Evolutionary conservation across 1,140 invertebrate genomes (phyloP).

Genomic region (Dinoponera quadriceps): DNA sequence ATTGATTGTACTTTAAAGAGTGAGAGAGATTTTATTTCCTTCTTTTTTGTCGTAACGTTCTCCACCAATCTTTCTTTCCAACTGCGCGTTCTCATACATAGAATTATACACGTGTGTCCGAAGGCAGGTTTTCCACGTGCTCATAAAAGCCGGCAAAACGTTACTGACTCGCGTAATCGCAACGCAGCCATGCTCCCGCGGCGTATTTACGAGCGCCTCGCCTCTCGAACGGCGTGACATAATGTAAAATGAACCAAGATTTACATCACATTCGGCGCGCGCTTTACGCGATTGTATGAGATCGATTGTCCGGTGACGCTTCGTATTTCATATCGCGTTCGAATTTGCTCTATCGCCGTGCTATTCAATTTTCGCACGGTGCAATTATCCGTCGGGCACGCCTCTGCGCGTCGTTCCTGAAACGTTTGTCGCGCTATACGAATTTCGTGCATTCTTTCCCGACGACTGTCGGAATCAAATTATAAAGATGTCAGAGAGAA

Average conservation of each 20-base stretch:
- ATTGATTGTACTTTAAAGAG: no score
- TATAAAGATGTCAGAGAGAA: neutral
- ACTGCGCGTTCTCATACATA: neutral
- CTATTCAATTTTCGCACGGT: conserved; percentile 66
- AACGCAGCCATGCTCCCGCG: conserved; percentile 22
- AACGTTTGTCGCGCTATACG: conserved; percentile 39
- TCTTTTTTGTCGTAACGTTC: no score
- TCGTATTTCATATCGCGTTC: conserved; percentile 58
- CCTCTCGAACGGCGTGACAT: conserved; percentile 63
- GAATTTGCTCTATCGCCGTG: conserved; percentile 37
- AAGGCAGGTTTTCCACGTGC: conserved; percentile 63
- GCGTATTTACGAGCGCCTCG: conserved; percentile 66
- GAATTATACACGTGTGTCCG: neutral
- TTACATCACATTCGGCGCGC: conserved; percentile 70
- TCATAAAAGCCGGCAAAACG: conserved; percentile 65
- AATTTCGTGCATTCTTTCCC: conserved; percentile 33
- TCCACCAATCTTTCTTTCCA: neutral
- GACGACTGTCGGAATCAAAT: conserved; percentile 22
- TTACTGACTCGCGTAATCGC: conserved; percentile 57
- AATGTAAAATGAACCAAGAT: conserved; percentile 72
- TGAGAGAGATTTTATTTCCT: no score
- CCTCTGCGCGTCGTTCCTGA: neutral
- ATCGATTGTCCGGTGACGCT: conserved; percentile 62
- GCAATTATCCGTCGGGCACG: conserved; percentile 11
- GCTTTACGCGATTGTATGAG: conserved; percentile 60